Evolutionary conservation across 2,888 invertebrate species (phyloP).

Genomic region (Mythimna ferrago): DNA sequence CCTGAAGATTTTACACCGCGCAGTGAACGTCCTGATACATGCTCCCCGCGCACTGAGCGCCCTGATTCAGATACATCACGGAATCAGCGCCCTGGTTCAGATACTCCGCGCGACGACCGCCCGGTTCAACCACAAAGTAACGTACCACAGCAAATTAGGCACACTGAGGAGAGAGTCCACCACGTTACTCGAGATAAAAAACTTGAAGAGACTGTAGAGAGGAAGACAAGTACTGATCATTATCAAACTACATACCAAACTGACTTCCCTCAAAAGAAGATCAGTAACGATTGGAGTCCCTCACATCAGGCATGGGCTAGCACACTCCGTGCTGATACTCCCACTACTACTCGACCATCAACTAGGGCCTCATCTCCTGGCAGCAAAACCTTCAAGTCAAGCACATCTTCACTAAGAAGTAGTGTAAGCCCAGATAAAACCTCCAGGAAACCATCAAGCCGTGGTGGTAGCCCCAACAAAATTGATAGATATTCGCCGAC

Average conservation of each 20-base stretch:
- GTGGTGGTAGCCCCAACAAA: constrained; percentile 78
- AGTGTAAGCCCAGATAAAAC: constrained; percentile 88
- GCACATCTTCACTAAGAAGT: constrained; percentile 89
- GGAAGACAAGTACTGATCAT: constrained; percentile 81
- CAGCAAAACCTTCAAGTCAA: constrained; percentile 88
- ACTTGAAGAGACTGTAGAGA: constrained; percentile 75
- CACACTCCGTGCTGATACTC: constrained; percentile 92
- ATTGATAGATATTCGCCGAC: constrained; percentile 81
- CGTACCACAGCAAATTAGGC: constrained; percentile 65
- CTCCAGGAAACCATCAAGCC: constrained; percentile 78
- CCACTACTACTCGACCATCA: constrained; percentile 87
- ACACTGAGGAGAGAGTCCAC: constrained; percentile 71
- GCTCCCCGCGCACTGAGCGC: constrained; percentile 27
- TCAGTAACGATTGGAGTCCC: constrained; percentile 93
- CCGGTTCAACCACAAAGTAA: constrained; percentile 59
- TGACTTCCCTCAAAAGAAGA: constrained; percentile 90
- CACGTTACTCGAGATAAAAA: constrained; percentile 72
- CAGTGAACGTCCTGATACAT: constrained; percentile 55
- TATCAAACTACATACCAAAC: constrained; percentile 92
- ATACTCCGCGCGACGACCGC: constrained; percentile 47
- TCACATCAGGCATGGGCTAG: constrained; percentile 95
- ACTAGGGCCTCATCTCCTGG: constrained; percentile 90
- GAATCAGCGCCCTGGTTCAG: constrained; percentile 33
- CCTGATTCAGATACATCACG: neutral
- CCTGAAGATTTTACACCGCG: constrained; percentile 10